Percentiles rank a stretch among this genome's conserved stretches.
Conservation (phyloP, 1,140 invertebrate species). For the Doryteuthis pealeii region DNA sequence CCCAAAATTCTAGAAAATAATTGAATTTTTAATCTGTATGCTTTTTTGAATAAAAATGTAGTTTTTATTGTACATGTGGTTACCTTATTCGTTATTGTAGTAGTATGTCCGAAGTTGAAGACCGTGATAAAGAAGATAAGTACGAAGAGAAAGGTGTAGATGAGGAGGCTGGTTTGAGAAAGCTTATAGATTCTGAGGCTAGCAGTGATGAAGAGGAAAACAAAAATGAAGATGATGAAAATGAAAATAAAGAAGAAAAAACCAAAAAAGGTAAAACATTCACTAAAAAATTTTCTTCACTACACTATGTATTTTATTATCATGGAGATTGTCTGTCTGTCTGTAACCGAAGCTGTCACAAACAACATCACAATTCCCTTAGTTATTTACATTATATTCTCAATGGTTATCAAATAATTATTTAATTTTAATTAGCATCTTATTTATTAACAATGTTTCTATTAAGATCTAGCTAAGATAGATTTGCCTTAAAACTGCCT, state of each 20-base stretch:
- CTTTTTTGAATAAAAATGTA: too few relatives aligned
- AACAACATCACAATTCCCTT: too few relatives aligned
- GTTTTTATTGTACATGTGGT: background rate
- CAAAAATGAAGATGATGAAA: constrained; percentile 55
- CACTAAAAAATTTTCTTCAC: too few relatives aligned
- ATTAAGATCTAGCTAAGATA: too few relatives aligned
- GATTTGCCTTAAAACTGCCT: too few relatives aligned
- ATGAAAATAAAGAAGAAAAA: constrained; percentile 29
- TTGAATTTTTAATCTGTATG: too few relatives aligned
- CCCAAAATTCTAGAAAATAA: too few relatives aligned
- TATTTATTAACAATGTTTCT: too few relatives aligned
- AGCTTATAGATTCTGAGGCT: constrained; percentile 86
- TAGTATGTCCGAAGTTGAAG: constrained; percentile 25
- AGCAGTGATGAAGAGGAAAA: constrained; percentile 73
- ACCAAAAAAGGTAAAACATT: constrained; percentile 37
- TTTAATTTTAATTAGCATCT: too few relatives aligned
- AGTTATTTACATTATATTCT: too few relatives aligned
- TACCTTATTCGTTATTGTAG: background rate
- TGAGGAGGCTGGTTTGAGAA: constrained; percentile 85
- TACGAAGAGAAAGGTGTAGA: constrained; percentile 74
- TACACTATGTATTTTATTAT: background rate
- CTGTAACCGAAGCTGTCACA: background rate
- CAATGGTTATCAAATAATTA: too few relatives aligned
- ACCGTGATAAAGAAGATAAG: constrained; percentile 67
- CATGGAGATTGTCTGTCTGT: too few relatives aligned